Evolutionary conservation across 2,888 invertebrate genomes (phyloP).

Genomic region (Nesidiocoris tenuis): DNA sequence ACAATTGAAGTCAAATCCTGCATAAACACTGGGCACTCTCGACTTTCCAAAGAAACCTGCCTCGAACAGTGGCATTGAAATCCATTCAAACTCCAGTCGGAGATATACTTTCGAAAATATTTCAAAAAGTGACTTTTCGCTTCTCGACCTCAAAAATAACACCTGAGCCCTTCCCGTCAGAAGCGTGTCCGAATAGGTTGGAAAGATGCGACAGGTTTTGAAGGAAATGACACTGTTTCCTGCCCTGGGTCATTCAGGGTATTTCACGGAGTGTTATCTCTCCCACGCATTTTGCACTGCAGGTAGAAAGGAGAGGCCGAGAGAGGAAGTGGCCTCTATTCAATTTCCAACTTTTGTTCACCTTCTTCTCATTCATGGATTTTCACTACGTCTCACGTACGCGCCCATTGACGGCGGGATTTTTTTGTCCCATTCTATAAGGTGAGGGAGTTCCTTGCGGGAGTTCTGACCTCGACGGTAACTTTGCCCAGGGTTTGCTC

Average conservation of each 20-base stretch:
- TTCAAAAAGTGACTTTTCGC: background rate
- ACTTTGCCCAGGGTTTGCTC: background rate
- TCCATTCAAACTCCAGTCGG: no score
- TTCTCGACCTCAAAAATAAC: slow-evolving; percentile 11
- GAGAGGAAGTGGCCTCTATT: background rate
- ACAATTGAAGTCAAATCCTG: no score
- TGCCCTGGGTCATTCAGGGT: slow-evolving; percentile 34
- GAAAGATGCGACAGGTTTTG: slow-evolving; percentile 37
- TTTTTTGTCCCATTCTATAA: background rate
- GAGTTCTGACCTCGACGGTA: background rate
- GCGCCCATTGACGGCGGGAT: slow-evolving; percentile 25
- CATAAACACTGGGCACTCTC: background rate
- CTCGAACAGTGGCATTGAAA: no score
- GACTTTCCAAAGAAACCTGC: no score
- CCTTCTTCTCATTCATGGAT: slow-evolving; percentile 23
- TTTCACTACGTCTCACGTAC: slow-evolving; percentile 31
- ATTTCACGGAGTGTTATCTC: slow-evolving; percentile 42
- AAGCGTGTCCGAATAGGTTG: slow-evolving; percentile 39
- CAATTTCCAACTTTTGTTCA: background rate
- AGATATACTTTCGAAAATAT: slow-evolving; percentile 1
- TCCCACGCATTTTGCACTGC: background rate
- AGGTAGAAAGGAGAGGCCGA: background rate
- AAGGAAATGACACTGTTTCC: slow-evolving; percentile 38
- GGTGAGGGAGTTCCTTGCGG: background rate
- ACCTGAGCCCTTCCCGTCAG: slow-evolving; percentile 16